These are phyloP conservation scores for Festucalex cinctus DNA, from an alignment of 2,113 vertebrate genomes.

Conservation along the genomic window DNA sequence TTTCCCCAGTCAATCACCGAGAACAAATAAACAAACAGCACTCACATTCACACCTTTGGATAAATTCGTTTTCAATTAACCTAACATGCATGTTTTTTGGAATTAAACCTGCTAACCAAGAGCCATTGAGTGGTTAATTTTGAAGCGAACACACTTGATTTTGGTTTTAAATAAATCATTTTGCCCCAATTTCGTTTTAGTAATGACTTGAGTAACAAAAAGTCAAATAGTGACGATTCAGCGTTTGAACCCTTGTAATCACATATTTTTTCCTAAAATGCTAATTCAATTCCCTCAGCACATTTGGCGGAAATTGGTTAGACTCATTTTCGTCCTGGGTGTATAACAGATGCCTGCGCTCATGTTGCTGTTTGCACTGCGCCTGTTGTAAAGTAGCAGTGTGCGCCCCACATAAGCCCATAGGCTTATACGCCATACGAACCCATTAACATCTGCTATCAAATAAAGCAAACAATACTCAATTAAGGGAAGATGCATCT, in stretches of 20 bases:
- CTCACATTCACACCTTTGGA: neutral
- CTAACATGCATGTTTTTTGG: neutral
- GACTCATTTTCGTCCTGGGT: slow-evolving; percentile 27
- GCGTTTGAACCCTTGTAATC: slow-evolving; percentile 2
- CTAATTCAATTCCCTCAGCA: slow-evolving; percentile 38
- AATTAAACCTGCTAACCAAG: neutral
- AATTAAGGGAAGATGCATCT: slow-evolving; percentile 51
- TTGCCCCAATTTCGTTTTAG: slow-evolving; percentile 14
- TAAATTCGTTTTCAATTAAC: neutral
- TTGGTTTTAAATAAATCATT: slow-evolving; percentile 16
- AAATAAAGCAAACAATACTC: slow-evolving; percentile 52
- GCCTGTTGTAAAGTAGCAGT: slow-evolving; percentile 37
- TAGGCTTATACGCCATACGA: slow-evolving; percentile 28
- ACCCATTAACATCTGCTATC: slow-evolving; percentile 46
- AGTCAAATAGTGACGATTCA: slow-evolving; percentile 23
- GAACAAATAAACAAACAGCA: neutral
- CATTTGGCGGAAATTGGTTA: slow-evolving; percentile 43
- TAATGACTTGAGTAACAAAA: slow-evolving; percentile 11
- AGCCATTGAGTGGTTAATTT: no score
- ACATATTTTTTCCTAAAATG: slow-evolving; percentile 19
- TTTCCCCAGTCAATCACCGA: no score
- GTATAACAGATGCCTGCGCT: slow-evolving; percentile 37
- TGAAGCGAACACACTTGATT: neutral
- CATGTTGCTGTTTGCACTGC: slow-evolving; percentile 38
- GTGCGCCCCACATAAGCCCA: slow-evolving; percentile 40